Percentiles rank a stretch among this genome's conserved stretches.
These are phyloP conservation scores for Sinonovacula constricta DNA, from an alignment of 1,140 invertebrate genomes.

Conservation along the genomic window DNA sequence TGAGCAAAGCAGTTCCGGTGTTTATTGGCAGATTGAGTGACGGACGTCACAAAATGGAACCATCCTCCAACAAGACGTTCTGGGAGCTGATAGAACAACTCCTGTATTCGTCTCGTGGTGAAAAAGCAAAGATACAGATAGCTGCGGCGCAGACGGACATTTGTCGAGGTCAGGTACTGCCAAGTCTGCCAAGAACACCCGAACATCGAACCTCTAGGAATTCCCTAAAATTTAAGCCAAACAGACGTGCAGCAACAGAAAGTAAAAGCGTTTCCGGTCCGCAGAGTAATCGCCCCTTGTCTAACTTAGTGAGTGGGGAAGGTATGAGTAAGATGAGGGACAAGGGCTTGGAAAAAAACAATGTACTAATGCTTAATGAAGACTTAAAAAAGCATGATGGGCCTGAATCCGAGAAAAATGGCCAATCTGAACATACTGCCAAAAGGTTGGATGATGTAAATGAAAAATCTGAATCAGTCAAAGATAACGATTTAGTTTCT, in stretches of 20 bases:
- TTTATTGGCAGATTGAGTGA: too few relatives aligned
- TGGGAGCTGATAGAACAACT: conserved; percentile 45
- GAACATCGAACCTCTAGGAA: not conserved
- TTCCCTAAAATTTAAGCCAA: not conserved
- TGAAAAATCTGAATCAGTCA: not conserved
- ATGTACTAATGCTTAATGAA: not conserved
- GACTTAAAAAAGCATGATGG: not conserved
- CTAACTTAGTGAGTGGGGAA: not conserved
- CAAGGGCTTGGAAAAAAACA: not conserved
- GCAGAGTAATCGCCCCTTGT: not conserved
- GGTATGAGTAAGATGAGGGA: not conserved
- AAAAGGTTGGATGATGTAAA: not conserved
- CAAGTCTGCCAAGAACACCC: not conserved
- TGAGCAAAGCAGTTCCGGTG: too few relatives aligned
- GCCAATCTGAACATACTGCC: not conserved
- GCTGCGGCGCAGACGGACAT: conserved; percentile 6
- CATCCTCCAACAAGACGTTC: too few relatives aligned
- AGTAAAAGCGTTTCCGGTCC: not conserved
- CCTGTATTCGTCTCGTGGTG: conserved; percentile 23
- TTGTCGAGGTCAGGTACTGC: conserved; percentile 14
- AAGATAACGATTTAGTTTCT: not conserved
- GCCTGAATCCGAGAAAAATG: not conserved
- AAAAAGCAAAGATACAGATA: not conserved
- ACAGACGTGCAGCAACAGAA: not conserved
- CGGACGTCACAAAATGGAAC: too few relatives aligned